A percentile compares a stretch with the other conserved stretches of the same genome.
Evolutionary conservation across 2,113 vertebrate species (phyloP).

Genomic region (Neolamprologus cancellatus): DNA sequence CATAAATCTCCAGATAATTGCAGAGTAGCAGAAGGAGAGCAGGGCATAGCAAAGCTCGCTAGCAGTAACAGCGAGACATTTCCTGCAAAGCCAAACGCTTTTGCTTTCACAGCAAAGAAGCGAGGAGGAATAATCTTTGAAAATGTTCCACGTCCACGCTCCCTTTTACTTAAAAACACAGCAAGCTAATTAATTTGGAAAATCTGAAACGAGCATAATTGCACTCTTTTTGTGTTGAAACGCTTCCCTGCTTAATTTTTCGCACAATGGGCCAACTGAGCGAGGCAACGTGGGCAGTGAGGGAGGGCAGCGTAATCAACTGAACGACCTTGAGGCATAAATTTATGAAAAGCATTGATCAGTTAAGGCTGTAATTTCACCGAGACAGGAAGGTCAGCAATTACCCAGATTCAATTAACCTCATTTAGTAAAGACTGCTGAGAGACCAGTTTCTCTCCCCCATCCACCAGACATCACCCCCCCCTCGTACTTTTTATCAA

Average conservation of each 20-base stretch:
- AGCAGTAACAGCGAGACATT: constrained; percentile 43
- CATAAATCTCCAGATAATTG: constrained; percentile 61
- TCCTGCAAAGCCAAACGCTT: constrained; percentile 8
- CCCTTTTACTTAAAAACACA: constrained; percentile 45
- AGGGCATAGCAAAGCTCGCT: constrained; percentile 9
- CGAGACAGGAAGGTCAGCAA: constrained; percentile 71
- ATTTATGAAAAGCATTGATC: constrained; percentile 77
- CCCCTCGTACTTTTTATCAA: constrained; percentile 29
- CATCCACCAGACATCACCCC: background rate
- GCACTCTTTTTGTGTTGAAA: constrained; percentile 43
- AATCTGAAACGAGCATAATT: constrained; percentile 52
- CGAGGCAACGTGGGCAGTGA: background rate
- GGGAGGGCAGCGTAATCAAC: constrained; percentile 54
- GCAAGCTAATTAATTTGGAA: constrained; percentile 55
- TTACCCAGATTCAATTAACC: constrained; percentile 75
- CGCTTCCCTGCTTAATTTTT: constrained; percentile 28
- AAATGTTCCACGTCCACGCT: constrained; percentile 24
- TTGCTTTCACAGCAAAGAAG: constrained; percentile 31
- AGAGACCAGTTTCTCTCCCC: constrained; percentile 57
- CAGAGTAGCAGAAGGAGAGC: constrained; percentile 20
- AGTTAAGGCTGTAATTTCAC: constrained; percentile 72
- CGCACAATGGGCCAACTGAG: constrained; percentile 30
- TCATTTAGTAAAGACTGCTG: constrained; percentile 70
- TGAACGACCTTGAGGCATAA: constrained; percentile 64
- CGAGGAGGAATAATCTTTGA: background rate